Conservation (phyloP, 2,797 vertebrate species). For the Silurus lanzhouensis region DNA sequence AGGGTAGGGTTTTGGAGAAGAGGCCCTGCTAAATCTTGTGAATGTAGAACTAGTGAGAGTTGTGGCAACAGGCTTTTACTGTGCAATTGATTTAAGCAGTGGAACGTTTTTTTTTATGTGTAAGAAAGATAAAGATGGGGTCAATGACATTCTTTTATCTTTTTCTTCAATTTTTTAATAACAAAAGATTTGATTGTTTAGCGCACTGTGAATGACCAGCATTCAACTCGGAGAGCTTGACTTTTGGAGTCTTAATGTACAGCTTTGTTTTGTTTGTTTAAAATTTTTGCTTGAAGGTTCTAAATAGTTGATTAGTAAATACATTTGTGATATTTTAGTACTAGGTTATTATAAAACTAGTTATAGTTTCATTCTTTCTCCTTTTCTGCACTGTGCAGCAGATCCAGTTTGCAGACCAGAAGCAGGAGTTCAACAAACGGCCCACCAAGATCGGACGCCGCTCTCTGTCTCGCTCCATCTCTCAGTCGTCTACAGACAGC, state of each 20-base stretch:
- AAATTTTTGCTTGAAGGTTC: background rate
- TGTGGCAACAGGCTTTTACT: background rate
- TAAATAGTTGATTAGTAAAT: background rate
- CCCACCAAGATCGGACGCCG: slow-evolving; percentile 96
- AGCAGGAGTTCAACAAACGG: slow-evolving; percentile 98
- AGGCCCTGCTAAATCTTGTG: background rate
- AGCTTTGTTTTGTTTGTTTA: background rate
- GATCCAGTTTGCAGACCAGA: slow-evolving; percentile 99
- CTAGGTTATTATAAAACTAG: background rate
- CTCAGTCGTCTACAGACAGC: slow-evolving; percentile 97
- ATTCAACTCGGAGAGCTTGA: background rate
- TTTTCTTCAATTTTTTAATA: no score
- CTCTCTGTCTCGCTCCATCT: slow-evolving; percentile 96
- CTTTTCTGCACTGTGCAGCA: slow-evolving; percentile 61
- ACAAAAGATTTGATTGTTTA: no score
- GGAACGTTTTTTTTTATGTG: background rate
- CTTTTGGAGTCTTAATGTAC: background rate
- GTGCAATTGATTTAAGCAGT: background rate
- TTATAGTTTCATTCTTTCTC: background rate
- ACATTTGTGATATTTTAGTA: background rate
- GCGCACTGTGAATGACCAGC: background rate
- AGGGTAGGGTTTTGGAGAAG: background rate
- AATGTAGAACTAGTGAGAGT: background rate
- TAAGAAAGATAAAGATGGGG: background rate
- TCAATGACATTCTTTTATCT: no score